Conservation (phyloP, 1,140 invertebrate genomes). For the Plutomurus gul region DNA sequence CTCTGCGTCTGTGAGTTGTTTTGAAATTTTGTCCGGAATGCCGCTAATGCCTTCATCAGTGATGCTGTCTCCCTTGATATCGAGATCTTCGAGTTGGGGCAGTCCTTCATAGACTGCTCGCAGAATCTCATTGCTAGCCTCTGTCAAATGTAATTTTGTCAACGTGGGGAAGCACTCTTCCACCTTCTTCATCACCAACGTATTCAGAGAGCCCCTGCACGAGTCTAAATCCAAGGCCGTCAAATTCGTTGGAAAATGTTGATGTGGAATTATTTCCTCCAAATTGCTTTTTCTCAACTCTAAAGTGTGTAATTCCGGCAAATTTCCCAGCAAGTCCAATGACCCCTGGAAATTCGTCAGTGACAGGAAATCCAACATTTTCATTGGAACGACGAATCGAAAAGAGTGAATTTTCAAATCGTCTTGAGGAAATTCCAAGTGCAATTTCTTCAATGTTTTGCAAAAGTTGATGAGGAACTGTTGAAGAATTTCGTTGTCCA, state of each 20-base stretch:
- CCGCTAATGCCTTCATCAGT: constrained; percentile 17
- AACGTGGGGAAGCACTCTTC: background rate
- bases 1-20: constrained; percentile 23
- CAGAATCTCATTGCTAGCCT: constrained; percentile 2
- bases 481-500: constrained; percentile 10
- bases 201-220: background rate
- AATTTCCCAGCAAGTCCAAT: background rate
- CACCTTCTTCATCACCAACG: background rate
- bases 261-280: background rate
- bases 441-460: background rate
- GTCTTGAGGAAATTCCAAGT: constrained; percentile 22
- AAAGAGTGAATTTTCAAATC: constrained; percentile 1
- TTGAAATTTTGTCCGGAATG: constrained; percentile 23
- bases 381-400: constrained; percentile 24
- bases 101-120: constrained; percentile 1
- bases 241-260: background rate
- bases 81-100: background rate
- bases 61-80: constrained; percentile 1
- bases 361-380: background rate
- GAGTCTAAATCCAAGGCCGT: background rate
- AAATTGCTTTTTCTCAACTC: constrained; percentile 8
- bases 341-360: background rate
- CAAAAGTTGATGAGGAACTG: constrained; percentile 20
- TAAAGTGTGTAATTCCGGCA: background rate
- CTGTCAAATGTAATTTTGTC: background rate